These are phyloP conservation scores for Paralichthys olivaceus DNA, from an alignment of 2,113 vertebrate species.

Conservation along the genomic window DNA sequence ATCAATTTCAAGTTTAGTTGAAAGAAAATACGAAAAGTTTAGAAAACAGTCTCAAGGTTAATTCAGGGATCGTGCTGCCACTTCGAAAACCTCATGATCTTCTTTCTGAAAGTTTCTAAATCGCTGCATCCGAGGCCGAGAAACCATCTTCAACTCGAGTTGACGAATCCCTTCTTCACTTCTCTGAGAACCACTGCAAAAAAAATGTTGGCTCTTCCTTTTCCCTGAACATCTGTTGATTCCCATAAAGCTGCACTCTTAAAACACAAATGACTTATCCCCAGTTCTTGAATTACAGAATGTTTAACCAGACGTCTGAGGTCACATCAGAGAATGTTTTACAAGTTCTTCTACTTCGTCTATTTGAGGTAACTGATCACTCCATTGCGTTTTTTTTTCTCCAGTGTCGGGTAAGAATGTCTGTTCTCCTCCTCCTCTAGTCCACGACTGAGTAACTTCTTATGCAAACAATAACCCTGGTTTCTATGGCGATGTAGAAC, in stretches of 20 bases:
- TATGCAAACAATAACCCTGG: constrained; percentile 72
- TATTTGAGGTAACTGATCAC: constrained; percentile 38
- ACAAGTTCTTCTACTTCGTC: constrained; percentile 33
- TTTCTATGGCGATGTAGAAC: constrained; percentile 63
- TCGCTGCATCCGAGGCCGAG: too few relatives aligned
- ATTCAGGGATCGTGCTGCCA: too few relatives aligned
- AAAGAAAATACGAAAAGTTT: too few relatives aligned
- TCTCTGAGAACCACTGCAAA: too few relatives aligned
- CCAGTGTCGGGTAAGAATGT: constrained; percentile 23
- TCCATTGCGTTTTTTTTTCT: not conserved
- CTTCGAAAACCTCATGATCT: too few relatives aligned
- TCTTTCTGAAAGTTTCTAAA: too few relatives aligned
- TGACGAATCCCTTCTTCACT: too few relatives aligned
- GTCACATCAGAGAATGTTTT: constrained; percentile 36
- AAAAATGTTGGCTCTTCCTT: not conserved
- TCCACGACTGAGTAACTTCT: constrained; percentile 75
- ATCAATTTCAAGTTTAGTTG: too few relatives aligned
- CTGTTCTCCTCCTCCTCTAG: constrained; percentile 20
- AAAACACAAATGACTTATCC: not conserved
- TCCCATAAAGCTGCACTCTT: not conserved
- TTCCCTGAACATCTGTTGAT: not conserved
- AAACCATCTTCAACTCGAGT: too few relatives aligned
- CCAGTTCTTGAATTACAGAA: constrained; percentile 3
- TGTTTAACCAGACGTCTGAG: constrained; percentile 32
- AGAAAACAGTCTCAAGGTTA: too few relatives aligned